Percentiles rank a stretch among this genome's conserved stretches.
These are phyloP conservation scores for Coendou prehensilis DNA, from an alignment of 2,797 vertebrate genomes.

Conservation along the genomic window DNA sequence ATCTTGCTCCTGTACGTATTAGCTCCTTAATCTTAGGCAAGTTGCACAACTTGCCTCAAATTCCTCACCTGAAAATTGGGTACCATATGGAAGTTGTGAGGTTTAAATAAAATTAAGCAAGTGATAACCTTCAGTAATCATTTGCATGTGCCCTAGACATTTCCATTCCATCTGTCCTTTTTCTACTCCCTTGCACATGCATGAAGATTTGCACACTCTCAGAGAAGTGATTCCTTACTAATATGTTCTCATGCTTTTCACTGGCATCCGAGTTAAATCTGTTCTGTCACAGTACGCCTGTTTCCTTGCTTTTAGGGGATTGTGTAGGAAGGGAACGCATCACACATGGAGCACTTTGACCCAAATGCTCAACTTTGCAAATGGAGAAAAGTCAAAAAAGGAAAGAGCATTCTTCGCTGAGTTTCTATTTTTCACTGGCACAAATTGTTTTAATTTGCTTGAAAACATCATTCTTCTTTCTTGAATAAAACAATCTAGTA, in stretches of 20 bases:
- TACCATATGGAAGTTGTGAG: background rate
- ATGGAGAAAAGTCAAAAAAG: background rate
- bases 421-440: background rate
- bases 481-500: background rate
- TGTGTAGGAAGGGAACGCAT: background rate
- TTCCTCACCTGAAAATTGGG: background rate
- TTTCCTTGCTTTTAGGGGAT: background rate
- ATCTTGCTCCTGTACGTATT: background rate
- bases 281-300: background rate
- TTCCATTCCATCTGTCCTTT: background rate
- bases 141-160: fast-evolving
- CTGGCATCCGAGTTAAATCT: background rate
- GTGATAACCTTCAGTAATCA: background rate
- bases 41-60: background rate
- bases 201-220: background rate
- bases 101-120: background rate
- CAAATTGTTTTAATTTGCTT: conserved; percentile 10
- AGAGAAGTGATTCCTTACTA: background rate
- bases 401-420: background rate
- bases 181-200: fast-evolving
- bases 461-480: background rate
- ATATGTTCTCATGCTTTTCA: background rate
- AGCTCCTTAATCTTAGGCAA: background rate
- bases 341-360: background rate
- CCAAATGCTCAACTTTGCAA: background rate